Evolutionary conservation across 2,888 invertebrate species (phyloP), one percentile per base, ranked within the genome.

Genomic region (Brenthis daphne): DNA sequence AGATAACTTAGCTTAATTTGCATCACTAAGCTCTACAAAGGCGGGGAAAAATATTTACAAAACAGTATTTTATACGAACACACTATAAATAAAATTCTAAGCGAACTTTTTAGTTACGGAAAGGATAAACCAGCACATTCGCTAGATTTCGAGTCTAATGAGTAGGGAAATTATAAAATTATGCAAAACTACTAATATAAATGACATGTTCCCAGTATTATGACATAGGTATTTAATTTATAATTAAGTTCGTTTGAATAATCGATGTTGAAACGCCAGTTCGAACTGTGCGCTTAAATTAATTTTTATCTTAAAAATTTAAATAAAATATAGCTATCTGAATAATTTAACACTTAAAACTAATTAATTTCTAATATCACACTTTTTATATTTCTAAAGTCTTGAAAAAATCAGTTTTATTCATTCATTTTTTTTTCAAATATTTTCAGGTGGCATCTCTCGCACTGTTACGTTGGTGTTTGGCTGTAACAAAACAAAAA

Each of bases 381-480:
- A 92, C 88, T 88, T 87, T 85, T 73, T 69, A 76, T 77, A 70
- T 12, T 55, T 64, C 64, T 64, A 68, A 43, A 66, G 66, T 66
- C 51, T 70, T 73, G 72, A 65, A 70, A 74, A 54, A 54, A 14
- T 48, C 14, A 47, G 14, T 8, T 20, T 43, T 29, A 55, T 55
- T 55, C 11, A 20, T 24, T 20, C 29, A 29, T 20, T 29, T 20
- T 2, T 50, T 51, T 16, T 47, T 13, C 4, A 14, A 24, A 64
- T 56, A 3, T 20, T 57, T 77, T 91, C 89, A 92, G 73, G 91
- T 92, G 14, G 91, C 87, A 53, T 92, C 92, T 69, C 89, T 83
- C 8, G 89, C 88, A 56, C 86, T 88, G 82, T 89, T 92, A 73
- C 91, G 86, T 83, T 92, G 92, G 81, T 92, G 92, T 81, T 92